Conservation (phyloP, 2,113 vertebrate species). For the Uria lomvia region DNA sequence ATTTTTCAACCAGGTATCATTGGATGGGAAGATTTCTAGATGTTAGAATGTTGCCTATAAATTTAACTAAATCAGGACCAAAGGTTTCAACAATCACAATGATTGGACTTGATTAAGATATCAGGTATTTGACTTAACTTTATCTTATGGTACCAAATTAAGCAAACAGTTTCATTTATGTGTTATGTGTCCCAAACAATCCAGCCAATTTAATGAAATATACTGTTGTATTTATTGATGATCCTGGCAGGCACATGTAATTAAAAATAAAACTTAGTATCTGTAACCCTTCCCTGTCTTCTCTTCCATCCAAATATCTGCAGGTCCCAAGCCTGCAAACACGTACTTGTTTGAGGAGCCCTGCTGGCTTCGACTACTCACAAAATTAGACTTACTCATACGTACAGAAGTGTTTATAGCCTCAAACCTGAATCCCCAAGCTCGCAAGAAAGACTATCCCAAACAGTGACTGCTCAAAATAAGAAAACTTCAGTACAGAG, state of each 20-base stretch:
- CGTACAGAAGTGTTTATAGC: not conserved
- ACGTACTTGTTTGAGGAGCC: not conserved
- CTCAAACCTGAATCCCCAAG: not conserved
- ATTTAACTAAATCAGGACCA: not conserved
- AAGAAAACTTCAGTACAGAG: not conserved
- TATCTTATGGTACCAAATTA: not conserved
- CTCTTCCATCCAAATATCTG: not conserved
- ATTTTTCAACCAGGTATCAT: not conserved
- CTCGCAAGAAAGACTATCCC: not conserved
- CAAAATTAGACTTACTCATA: constrained; percentile 19
- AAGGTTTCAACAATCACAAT: not conserved
- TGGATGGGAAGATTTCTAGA: not conserved
- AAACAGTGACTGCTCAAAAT: not conserved
- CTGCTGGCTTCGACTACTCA: constrained; percentile 10
- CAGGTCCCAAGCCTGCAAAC: not conserved
- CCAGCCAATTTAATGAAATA: not conserved
- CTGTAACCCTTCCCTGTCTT: not conserved
- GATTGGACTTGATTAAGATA: not conserved
- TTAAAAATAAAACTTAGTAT: not conserved
- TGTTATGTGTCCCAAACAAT: not conserved
- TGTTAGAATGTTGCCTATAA: not conserved
- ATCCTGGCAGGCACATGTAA: not conserved
- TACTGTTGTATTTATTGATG: not conserved
- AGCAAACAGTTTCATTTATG: not conserved
- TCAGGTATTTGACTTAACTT: not conserved